Percentiles rank a stretch among this genome's conserved stretches.
phyloP scores from a whole-genome alignment of 2,797 vertebrate genomes.

The Neosilurus mollespiculum region DNA sequence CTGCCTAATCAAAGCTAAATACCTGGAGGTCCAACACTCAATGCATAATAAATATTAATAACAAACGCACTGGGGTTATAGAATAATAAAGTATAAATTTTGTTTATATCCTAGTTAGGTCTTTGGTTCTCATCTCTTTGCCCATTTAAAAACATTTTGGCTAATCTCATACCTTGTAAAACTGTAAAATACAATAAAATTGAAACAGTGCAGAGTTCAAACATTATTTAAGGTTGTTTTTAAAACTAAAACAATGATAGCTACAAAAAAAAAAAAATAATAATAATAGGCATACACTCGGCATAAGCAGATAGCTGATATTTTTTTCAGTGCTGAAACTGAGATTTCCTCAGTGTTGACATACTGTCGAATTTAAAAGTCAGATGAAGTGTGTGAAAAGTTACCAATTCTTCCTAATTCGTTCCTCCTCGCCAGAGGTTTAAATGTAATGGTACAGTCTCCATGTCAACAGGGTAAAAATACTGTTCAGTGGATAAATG shows the following conservation, averaged over 20 bases:
- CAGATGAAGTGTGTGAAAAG: conserved; percentile 1
- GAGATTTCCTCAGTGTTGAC: neutral
- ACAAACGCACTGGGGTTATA: conserved; percentile 16
- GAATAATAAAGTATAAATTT: neutral
- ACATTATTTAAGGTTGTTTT: neutral
- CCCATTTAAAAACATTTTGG: neutral
- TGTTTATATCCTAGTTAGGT: conserved; percentile 13
- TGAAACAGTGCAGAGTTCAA: neutral
- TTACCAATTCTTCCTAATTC: neutral
- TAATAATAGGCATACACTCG: neutral
- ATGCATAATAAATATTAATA: conserved; percentile 28
- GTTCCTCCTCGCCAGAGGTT: conserved; percentile 6
- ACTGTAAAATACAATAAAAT: neutral
- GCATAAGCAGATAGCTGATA: neutral
- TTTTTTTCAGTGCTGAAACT: neutral
- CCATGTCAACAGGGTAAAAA: conserved; percentile 24
- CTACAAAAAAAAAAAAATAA: neutral
- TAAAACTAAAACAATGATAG: neutral
- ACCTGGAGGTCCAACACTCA: conserved; percentile 33
- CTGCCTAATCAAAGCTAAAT: conserved; percentile 57
- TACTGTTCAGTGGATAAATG: conserved; percentile 38
- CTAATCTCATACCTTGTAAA: neutral
- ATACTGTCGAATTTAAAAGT: conserved; percentile 1
- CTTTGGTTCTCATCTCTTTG: neutral
- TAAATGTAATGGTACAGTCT: conserved; percentile 26